phyloP scores from a whole-genome alignment of 2,797 vertebrate genomes.

The Eospalax fontanierii region DNA sequence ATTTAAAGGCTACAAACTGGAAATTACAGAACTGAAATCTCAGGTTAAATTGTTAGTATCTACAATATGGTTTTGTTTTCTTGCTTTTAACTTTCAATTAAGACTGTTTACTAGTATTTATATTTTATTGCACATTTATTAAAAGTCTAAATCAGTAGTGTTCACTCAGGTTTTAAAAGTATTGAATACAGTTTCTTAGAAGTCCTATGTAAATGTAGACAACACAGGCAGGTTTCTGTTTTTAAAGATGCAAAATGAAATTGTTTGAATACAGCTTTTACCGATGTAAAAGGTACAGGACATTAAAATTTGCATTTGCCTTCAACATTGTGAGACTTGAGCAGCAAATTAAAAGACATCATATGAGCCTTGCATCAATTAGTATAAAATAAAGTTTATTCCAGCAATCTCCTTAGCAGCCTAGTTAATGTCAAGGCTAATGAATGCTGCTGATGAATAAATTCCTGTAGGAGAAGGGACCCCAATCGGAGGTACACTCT shows the following conservation, averaged over 20 bases:
- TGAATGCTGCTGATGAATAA: slow-evolving; percentile 87
- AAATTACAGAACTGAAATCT: slow-evolving; percentile 53
- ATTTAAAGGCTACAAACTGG: slow-evolving; percentile 54
- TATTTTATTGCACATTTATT: slow-evolving; percentile 68
- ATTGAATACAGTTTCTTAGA: slow-evolving; percentile 41
- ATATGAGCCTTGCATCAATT: slow-evolving; percentile 81
- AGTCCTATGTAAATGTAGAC: not conserved
- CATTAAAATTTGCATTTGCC: slow-evolving; percentile 79
- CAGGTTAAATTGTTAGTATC: slow-evolving; percentile 52
- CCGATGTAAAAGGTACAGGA: slow-evolving; percentile 69
- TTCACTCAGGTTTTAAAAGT: slow-evolving; percentile 66
- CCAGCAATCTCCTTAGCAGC: slow-evolving; percentile 85
- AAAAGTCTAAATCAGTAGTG: slow-evolving; percentile 55
- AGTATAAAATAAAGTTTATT: slow-evolving; percentile 84
- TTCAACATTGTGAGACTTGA: slow-evolving; percentile 76
- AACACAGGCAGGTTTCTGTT: slow-evolving; percentile 53
- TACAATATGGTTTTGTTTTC: slow-evolving; percentile 54
- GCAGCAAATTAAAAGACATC: slow-evolving; percentile 81
- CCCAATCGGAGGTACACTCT: slow-evolving; percentile 85
- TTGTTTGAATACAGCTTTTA: slow-evolving; percentile 73
- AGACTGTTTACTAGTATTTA: slow-evolving; percentile 41
- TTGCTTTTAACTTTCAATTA: slow-evolving; percentile 60
- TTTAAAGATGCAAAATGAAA: slow-evolving; percentile 73
- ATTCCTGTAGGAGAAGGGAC: slow-evolving; percentile 86
- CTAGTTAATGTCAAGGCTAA: slow-evolving; percentile 88